Evolutionary conservation across 2,113 vertebrate species (phyloP), one percentile per base, ranked within the genome.

Genomic region (Dermatemys mawii): DNA sequence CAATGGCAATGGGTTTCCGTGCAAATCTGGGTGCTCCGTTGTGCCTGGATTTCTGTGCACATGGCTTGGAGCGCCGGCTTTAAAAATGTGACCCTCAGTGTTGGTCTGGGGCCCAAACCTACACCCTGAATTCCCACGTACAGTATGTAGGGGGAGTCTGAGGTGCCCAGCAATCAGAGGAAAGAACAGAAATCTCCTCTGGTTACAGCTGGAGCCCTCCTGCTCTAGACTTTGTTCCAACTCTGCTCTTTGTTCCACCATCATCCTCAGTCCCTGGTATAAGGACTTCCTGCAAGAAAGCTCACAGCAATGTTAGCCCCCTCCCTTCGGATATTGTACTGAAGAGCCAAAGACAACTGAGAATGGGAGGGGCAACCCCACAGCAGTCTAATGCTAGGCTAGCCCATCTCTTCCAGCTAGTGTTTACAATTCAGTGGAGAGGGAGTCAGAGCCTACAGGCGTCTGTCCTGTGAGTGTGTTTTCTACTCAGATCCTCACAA

Each of bases 271-370:
- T 48, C 27, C 14, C 7, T 8, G 32, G 3, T 9, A 49, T 48
- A 35, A 50, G 17, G 29, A 44, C 6, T 21, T 5, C 5, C 55
- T 16, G 21, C 26, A 11, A 1, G 10, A 88, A 38, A 0, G 21
- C 85, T 89, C 32, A 73, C 67, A 90, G 89, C 73, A 87, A 55
- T 78, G 54, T 49, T 6, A 44, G 46, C 67, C 83, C 63, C 32
- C 38, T 17, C 41, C 49, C 4, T 3, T 19, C 70, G 38, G 48
- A 22, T 54, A 82, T 5, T 83, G 29, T 1, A 50, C 81, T 24
- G 16, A 48, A 81, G 82, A 79, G 85, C 24, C 75, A 75, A 85
- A 38, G 70, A 16, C 1, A 63, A 76, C 46, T 67, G 63, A 78
- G 53, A 88, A 60, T 0, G 4, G 3, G 35, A 54, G 86, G 76